These are phyloP conservation scores for Xiphophorus couchianus DNA, from an alignment of 2,113 vertebrate genomes.

Conservation along the genomic window DNA sequence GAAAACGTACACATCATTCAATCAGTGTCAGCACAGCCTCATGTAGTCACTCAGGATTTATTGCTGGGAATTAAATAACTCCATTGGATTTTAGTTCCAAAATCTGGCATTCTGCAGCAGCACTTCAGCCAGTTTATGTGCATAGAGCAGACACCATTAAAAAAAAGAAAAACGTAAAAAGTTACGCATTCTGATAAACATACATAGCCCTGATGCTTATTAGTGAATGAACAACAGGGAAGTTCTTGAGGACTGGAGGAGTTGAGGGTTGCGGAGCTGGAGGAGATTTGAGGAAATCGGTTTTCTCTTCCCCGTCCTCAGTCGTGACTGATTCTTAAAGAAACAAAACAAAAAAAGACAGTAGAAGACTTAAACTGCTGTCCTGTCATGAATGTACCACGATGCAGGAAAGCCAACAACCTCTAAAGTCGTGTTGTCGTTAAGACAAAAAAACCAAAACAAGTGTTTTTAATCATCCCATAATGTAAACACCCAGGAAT, in stretches of 20 bases:
- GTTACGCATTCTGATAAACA: conserved; percentile 57
- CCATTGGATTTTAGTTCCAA: conserved; percentile 62
- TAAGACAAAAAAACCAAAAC: background rate
- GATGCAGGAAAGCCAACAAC: conserved; percentile 16
- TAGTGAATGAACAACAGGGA: conserved; percentile 35
- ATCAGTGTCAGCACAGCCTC: conserved; percentile 12
- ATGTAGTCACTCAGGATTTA: conserved; percentile 73
- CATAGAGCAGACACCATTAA: conserved; percentile 42
- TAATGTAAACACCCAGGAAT: conserved; percentile 47
- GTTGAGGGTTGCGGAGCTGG: conserved; percentile 20
- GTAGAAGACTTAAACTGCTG: conserved; percentile 2
- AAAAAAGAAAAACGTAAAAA: conserved; percentile 6
- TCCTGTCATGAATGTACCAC: background rate
- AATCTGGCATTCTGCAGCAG: conserved; percentile 55
- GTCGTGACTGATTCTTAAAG: conserved; percentile 10
- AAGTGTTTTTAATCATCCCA: conserved; percentile 28
- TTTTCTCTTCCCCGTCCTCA: conserved; percentile 9
- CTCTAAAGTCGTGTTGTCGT: conserved; percentile 15
- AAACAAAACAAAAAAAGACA: background rate
- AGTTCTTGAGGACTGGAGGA: conserved; percentile 25
- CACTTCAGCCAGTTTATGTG: conserved; percentile 29
- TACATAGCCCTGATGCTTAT: conserved; percentile 44
- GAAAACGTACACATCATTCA: background rate
- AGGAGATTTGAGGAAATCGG: conserved; percentile 15
- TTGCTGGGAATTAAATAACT: conserved; percentile 71